These are phyloP conservation scores for Glossosoma conforme DNA, from an alignment of 1,140 invertebrate genomes.

Conservation along the genomic window DNA sequence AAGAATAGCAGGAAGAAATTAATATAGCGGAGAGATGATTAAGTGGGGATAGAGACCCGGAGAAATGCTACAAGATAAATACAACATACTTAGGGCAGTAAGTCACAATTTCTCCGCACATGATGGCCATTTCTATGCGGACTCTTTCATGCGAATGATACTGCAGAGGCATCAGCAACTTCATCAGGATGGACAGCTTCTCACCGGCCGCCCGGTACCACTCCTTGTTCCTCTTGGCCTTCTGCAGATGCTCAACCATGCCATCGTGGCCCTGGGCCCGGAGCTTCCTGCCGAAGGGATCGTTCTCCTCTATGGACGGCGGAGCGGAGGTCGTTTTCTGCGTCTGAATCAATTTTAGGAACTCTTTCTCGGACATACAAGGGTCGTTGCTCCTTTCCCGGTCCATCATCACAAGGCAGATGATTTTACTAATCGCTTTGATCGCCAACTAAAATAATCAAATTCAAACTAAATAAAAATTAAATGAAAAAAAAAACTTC, in stretches of 20 bases:
- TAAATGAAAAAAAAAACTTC: too few relatives aligned
- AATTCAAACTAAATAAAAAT: too few relatives aligned
- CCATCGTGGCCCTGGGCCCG: constrained; percentile 22
- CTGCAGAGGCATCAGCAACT: constrained; percentile 45
- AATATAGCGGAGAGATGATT: too few relatives aligned
- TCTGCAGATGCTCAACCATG: constrained; percentile 45
- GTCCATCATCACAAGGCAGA: constrained; percentile 49
- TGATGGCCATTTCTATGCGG: constrained; percentile 49
- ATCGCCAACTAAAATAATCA: constrained; percentile 50
- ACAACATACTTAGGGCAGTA: constrained; percentile 52
- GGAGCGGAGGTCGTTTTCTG: constrained; percentile 28
- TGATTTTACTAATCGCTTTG: constrained; percentile 45
- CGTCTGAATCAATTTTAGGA: constrained; percentile 22
- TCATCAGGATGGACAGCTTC: constrained; percentile 50
- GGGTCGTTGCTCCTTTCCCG: constrained; percentile 23
- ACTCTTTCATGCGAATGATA: constrained; percentile 54
- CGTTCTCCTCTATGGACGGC: constrained; percentile 10
- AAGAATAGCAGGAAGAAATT: too few relatives aligned
- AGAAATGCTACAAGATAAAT: constrained; percentile 18
- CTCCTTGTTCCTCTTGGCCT: constrained; percentile 40
- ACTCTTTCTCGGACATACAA: constrained; percentile 19
- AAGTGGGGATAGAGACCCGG: too few relatives aligned
- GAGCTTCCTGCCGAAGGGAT: constrained; percentile 31
- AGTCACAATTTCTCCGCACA: constrained; percentile 47
- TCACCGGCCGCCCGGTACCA: constrained; percentile 55